Base-by-base conservation (phyloP, 2,797 vertebrate genomes). In the Lepus townsendii region DNA sequence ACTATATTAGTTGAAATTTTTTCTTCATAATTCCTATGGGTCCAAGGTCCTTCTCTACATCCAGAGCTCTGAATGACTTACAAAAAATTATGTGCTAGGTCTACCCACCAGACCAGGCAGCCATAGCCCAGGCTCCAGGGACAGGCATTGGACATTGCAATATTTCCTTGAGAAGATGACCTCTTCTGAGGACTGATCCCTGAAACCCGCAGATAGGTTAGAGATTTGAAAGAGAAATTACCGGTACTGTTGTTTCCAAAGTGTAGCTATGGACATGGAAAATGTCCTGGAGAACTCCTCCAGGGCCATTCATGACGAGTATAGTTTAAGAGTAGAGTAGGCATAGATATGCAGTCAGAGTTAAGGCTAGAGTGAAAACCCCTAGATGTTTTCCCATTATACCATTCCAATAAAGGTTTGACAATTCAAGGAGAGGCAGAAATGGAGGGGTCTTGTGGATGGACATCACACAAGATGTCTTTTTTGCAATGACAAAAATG, bases 161-260 rank as follows among this genome's bases (percentile, higher is more conserved):
- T 83, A 69, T 86, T 89, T 85, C 42, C 91, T 83, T 91, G 47
- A 83, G 26, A 86, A 19, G 1, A 22, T 62, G 24, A 10, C n/a
- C 24, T 87, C 32, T 32, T 73, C 68, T 83, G 32, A 90, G 83
- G 27, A 47, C 22, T 68, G 30, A 88, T 54, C 65, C n/a, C 27
- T 2, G 19, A 82, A 75, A 14, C 19, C 5, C 42, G n/a, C 42
- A 72, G 72, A 78, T 73, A 57, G 85, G 17, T 66, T 68, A 85
- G 30, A 22, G 27, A 38, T 57, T 91, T 73, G 12, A 95, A 91
- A 95, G 52, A 90, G 60, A 83, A 77, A 77, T 22, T 60, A 50
- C 3, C 11, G 68, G 17, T 63, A 68, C 14, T 38, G 84, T 63
- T 90, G 22, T 88, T 69, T 42, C 54, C 50, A 90, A 60, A 75